These are phyloP conservation scores for Cephalopholis sonnerati DNA, from an alignment of 2,113 vertebrate species.

Conservation along the genomic window DNA sequence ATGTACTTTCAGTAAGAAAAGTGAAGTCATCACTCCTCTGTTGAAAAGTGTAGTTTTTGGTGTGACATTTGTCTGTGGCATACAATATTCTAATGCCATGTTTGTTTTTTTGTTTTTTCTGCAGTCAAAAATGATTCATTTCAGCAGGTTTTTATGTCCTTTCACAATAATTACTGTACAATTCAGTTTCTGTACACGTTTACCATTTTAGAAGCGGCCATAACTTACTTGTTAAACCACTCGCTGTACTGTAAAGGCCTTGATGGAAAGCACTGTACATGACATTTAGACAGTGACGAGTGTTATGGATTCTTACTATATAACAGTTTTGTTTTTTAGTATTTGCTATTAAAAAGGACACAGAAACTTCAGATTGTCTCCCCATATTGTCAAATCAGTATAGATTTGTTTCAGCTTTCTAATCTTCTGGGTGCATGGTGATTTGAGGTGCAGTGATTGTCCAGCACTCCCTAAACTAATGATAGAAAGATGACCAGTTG, in stretches of 20 bases:
- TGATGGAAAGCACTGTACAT: neutral
- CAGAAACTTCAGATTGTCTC: neutral
- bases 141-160: conserved; percentile 8
- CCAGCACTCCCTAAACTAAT: neutral
- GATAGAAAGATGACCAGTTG: neutral
- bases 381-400: too few relatives aligned
- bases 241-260: neutral
- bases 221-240: neutral
- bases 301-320: neutral
- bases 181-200: neutral
- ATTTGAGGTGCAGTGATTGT: neutral
- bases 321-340: neutral
- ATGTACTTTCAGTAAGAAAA: neutral
- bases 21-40: neutral
- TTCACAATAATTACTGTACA: conserved; percentile 16
- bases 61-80: too few relatives aligned
- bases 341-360: conserved; percentile 21
- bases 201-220: neutral
- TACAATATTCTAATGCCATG: neutral
- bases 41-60: neutral
- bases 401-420: neutral
- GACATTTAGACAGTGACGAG: neutral
- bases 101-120: neutral
- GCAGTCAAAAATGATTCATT: neutral
- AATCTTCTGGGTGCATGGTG: neutral